Base-by-base conservation (phyloP, 1,140 invertebrate species). In the Conopomorpha cramerella region DNA sequence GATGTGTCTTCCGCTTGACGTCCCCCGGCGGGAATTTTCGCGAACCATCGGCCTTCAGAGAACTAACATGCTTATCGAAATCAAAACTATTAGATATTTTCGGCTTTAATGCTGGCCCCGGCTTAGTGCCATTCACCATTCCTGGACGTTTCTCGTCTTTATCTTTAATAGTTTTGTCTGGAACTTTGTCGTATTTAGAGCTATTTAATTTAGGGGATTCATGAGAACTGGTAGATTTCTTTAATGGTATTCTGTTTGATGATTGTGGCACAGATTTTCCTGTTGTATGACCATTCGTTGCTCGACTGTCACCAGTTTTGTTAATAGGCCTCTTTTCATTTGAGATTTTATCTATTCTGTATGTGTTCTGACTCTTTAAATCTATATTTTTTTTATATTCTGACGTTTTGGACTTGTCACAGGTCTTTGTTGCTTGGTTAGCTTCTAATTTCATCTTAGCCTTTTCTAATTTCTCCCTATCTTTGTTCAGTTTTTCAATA, bases 1-100 rank as follows among this genome's bases (percentile, higher is more conserved):
- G 34, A 30, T 52, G 48, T 18, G 43, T 47, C 56, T 63, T 70
- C 54, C 67, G 54, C 42, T 55, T 59, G 1, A 62, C 51, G 52
- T 84, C 78, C 6, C 60, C 48, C 2, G 81, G 80, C 17, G 83
- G 80, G 44, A 80, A 81, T 39, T 81, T 74, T 38, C 66, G 78
- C 6, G 66, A 44, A 39, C 55, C 43, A 30, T 47, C 27, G 7
- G 33, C 30, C 35, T 43, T 48, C 11, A 76, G 42, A 8, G 62
- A 58, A 42, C 51, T 70, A 7, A 76, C 57, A 45, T 76, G 67
- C 47, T 67, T 68, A 30, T 71, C 67, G 29, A 76, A 72, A 39
- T 72, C 66, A 43, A 76, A 76, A 19, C 40, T 58, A 45, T 55
- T 68, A 0, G 43, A 16, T 0, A 63, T 36, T 36, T 44, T 56